Evolutionary conservation across 2,797 vertebrate species (phyloP).

Genomic region (Falco novaeseelandiae): DNA sequence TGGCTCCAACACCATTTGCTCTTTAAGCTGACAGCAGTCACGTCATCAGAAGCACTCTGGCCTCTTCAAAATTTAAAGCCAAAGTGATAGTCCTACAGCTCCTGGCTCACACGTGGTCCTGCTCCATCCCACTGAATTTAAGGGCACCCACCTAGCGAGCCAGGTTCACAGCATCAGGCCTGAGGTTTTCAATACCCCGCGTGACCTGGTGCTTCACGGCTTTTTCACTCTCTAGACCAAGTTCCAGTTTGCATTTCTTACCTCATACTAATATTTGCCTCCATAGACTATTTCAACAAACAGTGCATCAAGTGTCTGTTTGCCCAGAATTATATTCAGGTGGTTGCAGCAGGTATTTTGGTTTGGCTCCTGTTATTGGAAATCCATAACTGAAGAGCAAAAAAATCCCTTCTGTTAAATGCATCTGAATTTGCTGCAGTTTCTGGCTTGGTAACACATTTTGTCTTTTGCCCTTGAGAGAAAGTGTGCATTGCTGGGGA

Average conservation of each 20-base stretch:
- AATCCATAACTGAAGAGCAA: neutral
- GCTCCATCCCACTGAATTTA: neutral
- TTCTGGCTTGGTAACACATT: neutral
- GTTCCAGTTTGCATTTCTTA: neutral
- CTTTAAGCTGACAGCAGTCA: neutral
- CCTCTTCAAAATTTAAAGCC: neutral
- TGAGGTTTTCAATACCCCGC: neutral
- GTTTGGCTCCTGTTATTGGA: neutral
- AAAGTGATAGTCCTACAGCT: too few species aligned
- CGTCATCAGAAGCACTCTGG: rapidly evolving
- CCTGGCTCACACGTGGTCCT: neutral
- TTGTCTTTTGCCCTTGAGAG: neutral
- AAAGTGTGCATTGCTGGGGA: neutral
- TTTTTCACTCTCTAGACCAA: neutral
- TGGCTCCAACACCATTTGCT: neutral
- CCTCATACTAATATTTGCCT: neutral
- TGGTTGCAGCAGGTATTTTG: neutral
- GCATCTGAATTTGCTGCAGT: neutral
- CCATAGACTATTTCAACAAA: neutral
- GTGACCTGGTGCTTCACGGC: rapidly evolving
- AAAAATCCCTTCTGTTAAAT: neutral
- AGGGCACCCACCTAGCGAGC: neutral
- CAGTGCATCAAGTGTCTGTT: neutral
- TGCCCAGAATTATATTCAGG: neutral
- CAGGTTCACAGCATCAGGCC: neutral